Evolutionary conservation across 1,140 invertebrate species (phyloP).

Genomic region (Eupeodes corollae): DNA sequence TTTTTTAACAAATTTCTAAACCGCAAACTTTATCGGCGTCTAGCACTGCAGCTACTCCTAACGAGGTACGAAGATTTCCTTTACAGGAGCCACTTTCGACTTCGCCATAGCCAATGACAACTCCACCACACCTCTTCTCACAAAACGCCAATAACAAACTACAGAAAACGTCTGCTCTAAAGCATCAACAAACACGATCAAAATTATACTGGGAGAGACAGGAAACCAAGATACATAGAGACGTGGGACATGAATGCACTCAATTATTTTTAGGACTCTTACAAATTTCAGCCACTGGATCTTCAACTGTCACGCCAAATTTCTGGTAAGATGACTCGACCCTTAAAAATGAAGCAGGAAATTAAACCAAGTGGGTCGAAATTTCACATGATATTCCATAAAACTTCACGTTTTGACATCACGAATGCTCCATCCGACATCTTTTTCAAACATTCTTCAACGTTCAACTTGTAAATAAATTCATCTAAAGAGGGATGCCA

Average conservation of each 20-base stretch:
- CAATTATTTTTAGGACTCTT: no score
- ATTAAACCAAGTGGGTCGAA: slow-evolving; percentile 22
- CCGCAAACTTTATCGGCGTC: slow-evolving; percentile 15
- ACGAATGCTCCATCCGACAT: no score
- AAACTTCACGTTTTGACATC: slow-evolving; percentile 7
- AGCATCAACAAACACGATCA: slow-evolving; percentile 8
- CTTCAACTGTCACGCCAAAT: slow-evolving; percentile 9
- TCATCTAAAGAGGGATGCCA: no score
- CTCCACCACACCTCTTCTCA: background rate
- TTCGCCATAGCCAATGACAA: slow-evolving; percentile 10
- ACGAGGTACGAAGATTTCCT: slow-evolving; percentile 26
- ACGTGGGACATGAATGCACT: no score
- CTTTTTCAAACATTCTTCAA: no score
- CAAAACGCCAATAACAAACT: slow-evolving; percentile 13
- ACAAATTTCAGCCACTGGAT: no score
- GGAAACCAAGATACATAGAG: no score
- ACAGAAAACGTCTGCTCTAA: slow-evolving; percentile 21
- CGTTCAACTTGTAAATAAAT: no score
- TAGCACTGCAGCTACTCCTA: slow-evolving; percentile 34
- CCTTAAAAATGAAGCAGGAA: slow-evolving; percentile 13
- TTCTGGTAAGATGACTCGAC: slow-evolving; percentile 19
- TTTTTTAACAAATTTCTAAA: background rate
- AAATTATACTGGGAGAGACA: no score
- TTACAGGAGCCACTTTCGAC: slow-evolving; percentile 25
- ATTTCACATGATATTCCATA: slow-evolving; percentile 8